Base-by-base conservation (phyloP, 2,888 invertebrate species). In the Luperina testacea region DNA sequence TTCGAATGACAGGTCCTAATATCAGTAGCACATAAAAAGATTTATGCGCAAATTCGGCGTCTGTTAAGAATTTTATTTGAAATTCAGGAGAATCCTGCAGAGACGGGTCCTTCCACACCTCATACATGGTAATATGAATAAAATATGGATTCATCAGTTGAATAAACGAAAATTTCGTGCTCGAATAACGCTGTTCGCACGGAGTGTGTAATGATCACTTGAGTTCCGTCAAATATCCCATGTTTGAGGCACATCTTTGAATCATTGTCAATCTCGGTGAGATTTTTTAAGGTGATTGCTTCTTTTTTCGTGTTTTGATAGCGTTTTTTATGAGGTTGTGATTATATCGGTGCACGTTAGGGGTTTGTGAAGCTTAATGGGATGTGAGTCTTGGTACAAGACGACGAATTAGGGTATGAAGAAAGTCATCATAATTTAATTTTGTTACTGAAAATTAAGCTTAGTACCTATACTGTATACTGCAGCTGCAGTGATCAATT, bases 61-160 rank as follows among this genome's bases (percentile, higher is more conserved):
- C 79, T 90, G 83, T 89, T 88, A 90, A 89, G 89, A 91, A 87
- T 91, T 92, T 91, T 86, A 91, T 92, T 91, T 90, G 86, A 91
- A 92, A 88, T 90, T 85, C 81, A 84, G 85, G 70, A 77, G 72
- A 90, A 90, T 87, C 86, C 90, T 87, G 90, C 88, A 89, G 88
- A 83, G 80, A 84, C 70, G 81, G 72, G 87, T 89, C 86, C 87
- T 87, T 86, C 90, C 78, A 88, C 90, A 92, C 91, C 92, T 94
- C 90, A 92, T 93, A 92, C 91, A 91, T 87, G 90, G 92, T 90
- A 91, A 91, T 93, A 95, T 95, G 95, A 95, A 96, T 96, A 96
- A 95, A 95, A 95, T 95, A 95, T 95, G 93, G 92, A 93, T 94
- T 95, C 94, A 95, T 95, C 95, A 95, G 95, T 93, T 92, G 93